A percentile compares a stretch with the other conserved stretches of the same genome.
phyloP scores from a whole-genome alignment of 2,113 vertebrate species.

The Oncorhynchus masou region DNA sequence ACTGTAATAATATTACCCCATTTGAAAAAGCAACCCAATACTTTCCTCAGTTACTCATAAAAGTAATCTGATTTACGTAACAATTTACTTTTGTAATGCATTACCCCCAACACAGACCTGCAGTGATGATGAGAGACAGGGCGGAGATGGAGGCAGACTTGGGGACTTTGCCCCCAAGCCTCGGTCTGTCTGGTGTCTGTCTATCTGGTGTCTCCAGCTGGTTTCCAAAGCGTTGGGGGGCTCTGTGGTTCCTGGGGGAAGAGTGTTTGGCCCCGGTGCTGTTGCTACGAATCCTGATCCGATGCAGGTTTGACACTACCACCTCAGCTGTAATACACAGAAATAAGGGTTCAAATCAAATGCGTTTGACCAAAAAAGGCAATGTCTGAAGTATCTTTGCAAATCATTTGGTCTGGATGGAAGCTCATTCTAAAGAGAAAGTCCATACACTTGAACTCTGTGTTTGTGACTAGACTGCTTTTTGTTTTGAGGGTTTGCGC shows the following conservation, averaged over 20 bases:
- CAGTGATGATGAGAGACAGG: conserved; percentile 90
- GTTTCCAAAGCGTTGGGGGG: conserved; percentile 75
- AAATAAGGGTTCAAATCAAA: neutral
- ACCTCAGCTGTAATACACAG: conserved; percentile 68
- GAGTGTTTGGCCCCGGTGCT: conserved; percentile 91
- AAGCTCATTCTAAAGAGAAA: too few relatives aligned
- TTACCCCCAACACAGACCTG: conserved; percentile 70
- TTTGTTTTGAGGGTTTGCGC: too few relatives aligned
- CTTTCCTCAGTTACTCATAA: too few relatives aligned
- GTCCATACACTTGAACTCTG: too few relatives aligned
- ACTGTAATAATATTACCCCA: too few relatives aligned
- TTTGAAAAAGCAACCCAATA: too few relatives aligned
- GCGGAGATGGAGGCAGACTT: conserved; percentile 92
- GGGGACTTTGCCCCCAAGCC: conserved; percentile 78
- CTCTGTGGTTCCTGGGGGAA: conserved; percentile 72
- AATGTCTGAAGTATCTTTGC: too few relatives aligned
- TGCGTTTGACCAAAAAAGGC: neutral
- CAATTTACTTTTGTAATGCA: too few relatives aligned
- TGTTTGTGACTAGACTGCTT: too few relatives aligned
- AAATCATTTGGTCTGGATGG: too few relatives aligned
- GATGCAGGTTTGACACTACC: conserved; percentile 79
- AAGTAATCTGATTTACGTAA: too few relatives aligned
- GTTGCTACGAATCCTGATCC: conserved; percentile 92
- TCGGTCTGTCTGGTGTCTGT: conserved; percentile 50
- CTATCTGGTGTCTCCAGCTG: conserved; percentile 80